Evolutionary conservation across 2,797 vertebrate species (phyloP).

Genomic region (Periophthalmus magnuspinnatus): DNA sequence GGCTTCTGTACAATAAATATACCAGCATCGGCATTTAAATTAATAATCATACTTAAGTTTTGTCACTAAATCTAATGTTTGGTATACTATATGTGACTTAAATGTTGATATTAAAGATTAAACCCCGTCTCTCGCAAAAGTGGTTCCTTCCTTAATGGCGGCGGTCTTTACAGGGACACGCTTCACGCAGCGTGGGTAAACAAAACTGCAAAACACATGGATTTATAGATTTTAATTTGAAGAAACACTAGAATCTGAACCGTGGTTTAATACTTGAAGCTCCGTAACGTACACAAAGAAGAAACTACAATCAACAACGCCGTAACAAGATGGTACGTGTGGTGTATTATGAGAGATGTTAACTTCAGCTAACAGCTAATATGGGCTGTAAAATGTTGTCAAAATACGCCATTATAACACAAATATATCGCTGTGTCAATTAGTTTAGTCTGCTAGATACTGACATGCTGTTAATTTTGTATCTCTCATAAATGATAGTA

Average conservation of each 20-base stretch:
- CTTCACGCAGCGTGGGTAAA: slow-evolving; percentile 22
- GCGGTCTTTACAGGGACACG: slow-evolving; percentile 27
- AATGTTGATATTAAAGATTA: background rate
- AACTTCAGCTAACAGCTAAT: slow-evolving; percentile 16
- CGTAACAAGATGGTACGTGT: slow-evolving; percentile 53
- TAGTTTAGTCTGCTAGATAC: background rate
- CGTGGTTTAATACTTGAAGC: background rate
- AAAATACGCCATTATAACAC: background rate
- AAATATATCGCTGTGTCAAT: too few species aligned
- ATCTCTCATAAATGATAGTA: background rate
- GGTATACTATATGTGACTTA: accelerated
- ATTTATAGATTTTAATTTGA: background rate
- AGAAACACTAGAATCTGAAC: background rate
- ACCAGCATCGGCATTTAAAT: background rate
- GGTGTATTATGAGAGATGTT: slow-evolving; percentile 1
- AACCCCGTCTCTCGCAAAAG: accelerated
- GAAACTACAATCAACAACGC: background rate
- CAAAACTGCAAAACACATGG: background rate
- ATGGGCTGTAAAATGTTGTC: background rate
- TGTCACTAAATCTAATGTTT: background rate
- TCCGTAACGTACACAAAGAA: accelerated
- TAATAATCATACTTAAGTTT: background rate
- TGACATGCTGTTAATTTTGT: background rate
- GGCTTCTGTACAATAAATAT: too few species aligned
- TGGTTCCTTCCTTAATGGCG: slow-evolving; percentile 59